Percentiles rank a stretch among this genome's conserved stretches.
phyloP scores from a whole-genome alignment of 2,113 vertebrate species.

The Diadophis punctatus region DNA sequence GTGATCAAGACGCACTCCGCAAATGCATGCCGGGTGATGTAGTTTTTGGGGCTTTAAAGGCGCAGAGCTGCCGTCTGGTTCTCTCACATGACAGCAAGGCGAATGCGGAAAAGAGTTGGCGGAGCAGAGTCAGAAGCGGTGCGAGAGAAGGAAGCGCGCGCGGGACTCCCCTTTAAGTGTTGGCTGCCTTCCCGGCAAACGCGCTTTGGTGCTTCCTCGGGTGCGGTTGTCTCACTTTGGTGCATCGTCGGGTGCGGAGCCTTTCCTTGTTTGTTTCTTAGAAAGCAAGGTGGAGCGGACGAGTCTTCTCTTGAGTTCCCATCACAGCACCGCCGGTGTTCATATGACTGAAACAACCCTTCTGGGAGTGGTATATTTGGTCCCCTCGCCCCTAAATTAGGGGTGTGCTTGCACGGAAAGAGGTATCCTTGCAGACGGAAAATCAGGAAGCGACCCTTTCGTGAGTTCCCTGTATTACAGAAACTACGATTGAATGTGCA shows the following conservation, averaged over 20 bases:
- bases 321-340: neutral
- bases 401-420: neutral
- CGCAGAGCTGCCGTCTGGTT: neutral
- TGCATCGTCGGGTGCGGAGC: neutral
- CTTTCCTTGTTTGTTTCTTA: neutral
- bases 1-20: neutral
- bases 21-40: neutral
- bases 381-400: neutral
- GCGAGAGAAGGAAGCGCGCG: neutral
- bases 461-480: neutral
- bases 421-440: neutral
- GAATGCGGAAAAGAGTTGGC: neutral
- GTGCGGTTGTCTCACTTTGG: neutral
- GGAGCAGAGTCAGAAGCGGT: neutral
- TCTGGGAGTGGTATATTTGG: neutral
- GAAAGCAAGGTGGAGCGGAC: neutral
- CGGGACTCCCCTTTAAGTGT: neutral
- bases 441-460: neutral
- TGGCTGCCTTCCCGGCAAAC: neutral
- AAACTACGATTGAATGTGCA: neutral
- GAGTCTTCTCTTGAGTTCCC: too few relatives aligned
- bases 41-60: neutral
- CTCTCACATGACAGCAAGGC: conserved; percentile 38
- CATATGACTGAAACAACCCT: neutral
- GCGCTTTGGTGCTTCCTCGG: neutral